phyloP scores from a whole-genome alignment of 2,113 vertebrate species.

The Mus pahari region DNA sequence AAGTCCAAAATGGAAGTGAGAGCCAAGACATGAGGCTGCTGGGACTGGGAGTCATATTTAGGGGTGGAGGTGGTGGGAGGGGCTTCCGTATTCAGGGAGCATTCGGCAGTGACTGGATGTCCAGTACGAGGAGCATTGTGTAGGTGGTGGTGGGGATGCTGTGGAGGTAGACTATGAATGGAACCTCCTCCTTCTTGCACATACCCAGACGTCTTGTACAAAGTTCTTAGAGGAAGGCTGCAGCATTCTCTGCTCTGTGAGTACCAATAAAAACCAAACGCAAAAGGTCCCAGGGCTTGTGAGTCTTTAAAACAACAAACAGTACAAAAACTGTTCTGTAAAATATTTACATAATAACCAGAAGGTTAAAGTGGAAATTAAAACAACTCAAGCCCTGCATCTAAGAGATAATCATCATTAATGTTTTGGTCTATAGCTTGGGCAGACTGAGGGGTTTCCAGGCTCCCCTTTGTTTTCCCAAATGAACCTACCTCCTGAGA shows the following conservation, averaged over 20 bases:
- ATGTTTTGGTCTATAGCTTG: not conserved
- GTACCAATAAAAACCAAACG: not conserved
- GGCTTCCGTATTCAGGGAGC: not conserved
- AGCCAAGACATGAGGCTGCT: not conserved
- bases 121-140: accelerated
- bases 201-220: not conserved
- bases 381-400: conserved; percentile 1
- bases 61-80: not conserved
- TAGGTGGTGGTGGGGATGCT: not conserved
- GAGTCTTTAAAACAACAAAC: not conserved
- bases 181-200: not conserved
- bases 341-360: conserved; percentile 19
- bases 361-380: conserved; percentile 43
- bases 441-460: not conserved
- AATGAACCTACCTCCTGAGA: not conserved
- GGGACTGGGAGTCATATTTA: not conserved
- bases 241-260: not conserved
- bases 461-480: not conserved
- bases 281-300: no score
- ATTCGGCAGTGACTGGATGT: not conserved
- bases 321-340: not conserved
- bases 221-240: not conserved
- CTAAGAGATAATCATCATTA: conserved; percentile 39
- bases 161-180: not conserved
- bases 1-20: not conserved